Base-by-base conservation (phyloP, 1,140 invertebrate species). In the Bombus haemorrhoidalis region DNA sequence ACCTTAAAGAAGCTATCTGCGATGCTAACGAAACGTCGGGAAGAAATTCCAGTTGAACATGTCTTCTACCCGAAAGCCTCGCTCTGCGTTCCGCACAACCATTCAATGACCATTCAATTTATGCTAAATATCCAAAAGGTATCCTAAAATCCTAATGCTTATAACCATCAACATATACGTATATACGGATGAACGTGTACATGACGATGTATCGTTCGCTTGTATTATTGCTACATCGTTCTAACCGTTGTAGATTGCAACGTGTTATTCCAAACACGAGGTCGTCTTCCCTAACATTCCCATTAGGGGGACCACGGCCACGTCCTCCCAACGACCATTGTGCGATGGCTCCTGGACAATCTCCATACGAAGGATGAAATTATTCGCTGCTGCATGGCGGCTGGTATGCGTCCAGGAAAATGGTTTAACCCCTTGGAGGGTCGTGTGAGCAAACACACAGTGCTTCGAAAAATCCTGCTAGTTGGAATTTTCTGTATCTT, bases 251-350 rank as follows among this genome's bases (percentile, higher is more conserved):
- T 25, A 43, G 25, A 43, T 53, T 18, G 47, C 57, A 22, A 12
- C 37, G n/a, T 43, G 81, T 82, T 82, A 76, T 76, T 82, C 72
- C 57, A 82, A 82, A 82, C 81, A 47, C 72, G 81, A 62, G 72
- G n/a, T 22, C 59, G 32, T 82, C 57, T 76, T 82, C 72, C 10
- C 81, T 12, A 64, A 75, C 81, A 66, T 82, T 82, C 81, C 81
- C 81, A 76, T 82, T 66, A 82, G 57, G 47, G 69, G 15, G 22
- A 53, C 47, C 47, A 53, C 47, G 32, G 71, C 39, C 53, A 73
- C 28, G 69, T 32, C 37, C 39, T 64, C 41, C 18, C 34, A 12
- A 3, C 37, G 25, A 47, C 39, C 39, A 82, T 75, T 75, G 71
- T 74, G 39, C 43, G 4, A 25, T 39, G 6, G 18, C 15, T 3